Conservation (phyloP, 2,113 vertebrate genomes). For the Myotis yumanensis region DNA sequence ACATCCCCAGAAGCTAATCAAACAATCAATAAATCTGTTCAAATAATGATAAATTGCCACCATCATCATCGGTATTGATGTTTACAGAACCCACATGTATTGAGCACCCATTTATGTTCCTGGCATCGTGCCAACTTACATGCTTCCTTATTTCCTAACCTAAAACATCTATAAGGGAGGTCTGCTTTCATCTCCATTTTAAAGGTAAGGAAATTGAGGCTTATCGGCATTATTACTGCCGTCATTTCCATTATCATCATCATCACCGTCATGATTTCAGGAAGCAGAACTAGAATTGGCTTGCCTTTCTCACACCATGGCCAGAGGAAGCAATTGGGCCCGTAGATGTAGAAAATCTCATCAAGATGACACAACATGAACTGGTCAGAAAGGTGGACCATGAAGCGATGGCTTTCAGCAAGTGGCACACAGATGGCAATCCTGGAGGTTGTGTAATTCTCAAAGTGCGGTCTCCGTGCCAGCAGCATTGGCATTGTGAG, state of each 20-base stretch:
- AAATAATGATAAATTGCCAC: not conserved
- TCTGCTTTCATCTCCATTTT: not conserved
- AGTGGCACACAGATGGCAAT: not conserved
- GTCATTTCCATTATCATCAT: too few species aligned
- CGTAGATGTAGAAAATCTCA: not conserved
- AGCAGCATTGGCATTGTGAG: not conserved
- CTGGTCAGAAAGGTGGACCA: not conserved
- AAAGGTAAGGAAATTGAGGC: not conserved
- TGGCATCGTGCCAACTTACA: not conserved
- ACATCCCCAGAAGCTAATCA: not conserved
- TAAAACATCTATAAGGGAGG: not conserved
- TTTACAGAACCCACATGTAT: not conserved
- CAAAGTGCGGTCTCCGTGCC: not conserved
- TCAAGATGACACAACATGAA: not conserved
- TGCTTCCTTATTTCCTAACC: not conserved
- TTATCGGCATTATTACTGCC: rapidly evolving
- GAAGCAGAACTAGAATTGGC: not conserved
- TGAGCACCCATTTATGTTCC: not conserved
- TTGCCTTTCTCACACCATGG: not conserved
- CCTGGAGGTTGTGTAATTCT: not conserved
- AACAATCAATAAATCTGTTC: not conserved
- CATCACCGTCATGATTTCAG: not conserved
- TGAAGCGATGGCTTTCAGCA: not conserved
- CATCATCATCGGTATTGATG: not conserved
- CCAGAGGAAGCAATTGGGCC: not conserved